Evolutionary conservation across 1,140 invertebrate genomes (phyloP).

Genomic region (Ruditapes philippinarum): DNA sequence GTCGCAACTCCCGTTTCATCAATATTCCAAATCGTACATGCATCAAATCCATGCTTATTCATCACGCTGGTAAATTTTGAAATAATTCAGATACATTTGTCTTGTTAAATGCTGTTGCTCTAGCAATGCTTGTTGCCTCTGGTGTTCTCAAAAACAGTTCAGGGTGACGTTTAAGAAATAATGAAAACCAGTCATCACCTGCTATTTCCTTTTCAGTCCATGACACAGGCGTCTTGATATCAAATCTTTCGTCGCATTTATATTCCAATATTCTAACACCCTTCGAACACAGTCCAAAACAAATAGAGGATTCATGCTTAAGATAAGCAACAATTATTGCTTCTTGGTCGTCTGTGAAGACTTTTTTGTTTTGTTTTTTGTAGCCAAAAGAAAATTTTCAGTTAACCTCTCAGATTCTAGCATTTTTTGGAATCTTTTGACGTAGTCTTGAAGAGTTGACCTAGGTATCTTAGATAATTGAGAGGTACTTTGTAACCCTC

Average conservation of each 20-base stretch:
- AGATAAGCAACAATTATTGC: background rate
- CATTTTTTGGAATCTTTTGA: background rate
- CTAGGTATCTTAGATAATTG: background rate
- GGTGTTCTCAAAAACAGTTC: constrained; percentile 69
- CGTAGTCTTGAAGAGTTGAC: background rate
- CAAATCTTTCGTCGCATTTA: constrained; percentile 81
- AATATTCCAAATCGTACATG: constrained; percentile 86
- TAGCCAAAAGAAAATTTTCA: background rate
- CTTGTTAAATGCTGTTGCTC: constrained; percentile 87
- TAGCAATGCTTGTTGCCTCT: constrained; percentile 86
- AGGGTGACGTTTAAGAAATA: constrained; percentile 78
- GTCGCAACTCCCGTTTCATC: constrained; percentile 88
- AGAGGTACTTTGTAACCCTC: background rate
- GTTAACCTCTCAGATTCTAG: background rate
- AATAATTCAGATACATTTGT: constrained; percentile 79
- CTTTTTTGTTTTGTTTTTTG: background rate
- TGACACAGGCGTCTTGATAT: constrained; percentile 78
- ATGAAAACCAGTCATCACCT: constrained; percentile 87
- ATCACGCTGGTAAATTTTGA: constrained; percentile 70
- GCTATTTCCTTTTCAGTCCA: constrained; percentile 83
- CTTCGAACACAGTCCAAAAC: constrained; percentile 68
- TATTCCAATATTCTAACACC: constrained; percentile 85
- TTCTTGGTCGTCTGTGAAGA: constrained; percentile 11
- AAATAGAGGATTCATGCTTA: background rate
- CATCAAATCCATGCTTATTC: constrained; percentile 72